phyloP scores from a whole-genome alignment of 2,113 vertebrate genomes.

The Rostratula benghalensis region DNA sequence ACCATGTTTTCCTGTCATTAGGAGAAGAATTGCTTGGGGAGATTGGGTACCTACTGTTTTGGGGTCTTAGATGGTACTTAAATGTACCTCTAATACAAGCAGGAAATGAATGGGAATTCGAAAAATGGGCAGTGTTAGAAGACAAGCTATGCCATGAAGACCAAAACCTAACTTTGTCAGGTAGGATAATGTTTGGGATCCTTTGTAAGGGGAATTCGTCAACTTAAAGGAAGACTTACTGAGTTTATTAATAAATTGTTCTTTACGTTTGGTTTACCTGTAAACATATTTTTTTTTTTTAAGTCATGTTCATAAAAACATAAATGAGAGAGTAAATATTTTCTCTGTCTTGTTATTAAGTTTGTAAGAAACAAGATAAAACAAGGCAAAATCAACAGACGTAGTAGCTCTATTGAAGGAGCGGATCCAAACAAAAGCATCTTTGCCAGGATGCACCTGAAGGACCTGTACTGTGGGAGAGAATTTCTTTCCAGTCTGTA shows the following conservation, averaged over 20 bases:
- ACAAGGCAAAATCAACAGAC: not conserved
- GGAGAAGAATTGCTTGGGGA: not conserved
- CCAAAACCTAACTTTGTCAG: not conserved
- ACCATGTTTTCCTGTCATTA: not conserved
- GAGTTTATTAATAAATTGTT: not conserved
- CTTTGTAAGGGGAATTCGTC: not conserved
- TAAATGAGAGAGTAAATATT: not conserved
- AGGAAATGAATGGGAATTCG: not conserved
- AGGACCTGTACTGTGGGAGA: not conserved
- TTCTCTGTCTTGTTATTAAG: not conserved
- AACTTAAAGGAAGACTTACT: not conserved
- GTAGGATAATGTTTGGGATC: not conserved
- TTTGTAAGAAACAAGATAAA: not conserved
- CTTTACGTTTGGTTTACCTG: not conserved
- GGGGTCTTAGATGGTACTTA: not conserved
- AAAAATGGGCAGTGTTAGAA: not conserved
- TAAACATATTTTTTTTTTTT: not conserved
- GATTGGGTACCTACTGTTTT: not conserved
- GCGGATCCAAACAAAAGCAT: not conserved
- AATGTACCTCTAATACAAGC: not conserved
- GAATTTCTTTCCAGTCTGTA: conserved; percentile 8
- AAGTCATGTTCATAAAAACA: not conserved
- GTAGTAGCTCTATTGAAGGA: not conserved
- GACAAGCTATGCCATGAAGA: not conserved
- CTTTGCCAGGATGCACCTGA: not conserved